Evolutionary conservation across 1,140 invertebrate genomes (phyloP), one percentile per base, ranked within the genome.

Genomic region (Trachymyrmex cornetzi): DNA sequence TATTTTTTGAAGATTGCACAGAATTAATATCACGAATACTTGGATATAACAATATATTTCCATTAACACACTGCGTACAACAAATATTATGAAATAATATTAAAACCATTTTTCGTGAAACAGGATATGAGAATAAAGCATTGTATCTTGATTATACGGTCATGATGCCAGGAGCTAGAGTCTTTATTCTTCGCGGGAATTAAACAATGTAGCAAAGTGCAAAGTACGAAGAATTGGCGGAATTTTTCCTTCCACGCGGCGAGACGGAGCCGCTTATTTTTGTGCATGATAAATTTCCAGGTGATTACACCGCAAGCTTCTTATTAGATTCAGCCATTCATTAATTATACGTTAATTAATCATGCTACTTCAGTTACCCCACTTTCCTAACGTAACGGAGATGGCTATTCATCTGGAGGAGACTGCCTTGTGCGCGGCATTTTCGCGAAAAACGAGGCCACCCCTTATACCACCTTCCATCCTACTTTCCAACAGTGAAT

Each of bases 311-410:
- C 90, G 90, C 90, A 91, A 89, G 89, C 89, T 91, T 91, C 90
- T 91, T 91, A 91, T 91, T 91, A 91, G 88, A 91, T 91, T 91
- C 81, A 81, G 77, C 87, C 89, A 91, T 88, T 91, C 90, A 91
- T 91, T 91, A 91, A 91, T 91, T 91, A 91, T 88, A 87, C 89
- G 89, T 91, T 91, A 91, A 91, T 91, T 91, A 91, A 91, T 91
- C 90, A 91, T 91, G 88, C 90, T 71, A 90, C 89, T 91, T 91
- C 87, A 89, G 89, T 91, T 91, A 87, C 84, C 89, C 85, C 57
- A 67, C 80, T 85, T 91, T 87, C 80, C 89, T 91, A 91, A 91
- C 86, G 69, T 89, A 91, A 91, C 85, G 81, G 61, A 71, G 90
- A 75, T 86, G 87, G 81, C 89, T 91, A 91, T 91, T 91, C 89